Percentiles rank a stretch among this genome's conserved stretches.
phyloP scores from a whole-genome alignment of 2,797 vertebrate species.

The Valencia hispanica region DNA sequence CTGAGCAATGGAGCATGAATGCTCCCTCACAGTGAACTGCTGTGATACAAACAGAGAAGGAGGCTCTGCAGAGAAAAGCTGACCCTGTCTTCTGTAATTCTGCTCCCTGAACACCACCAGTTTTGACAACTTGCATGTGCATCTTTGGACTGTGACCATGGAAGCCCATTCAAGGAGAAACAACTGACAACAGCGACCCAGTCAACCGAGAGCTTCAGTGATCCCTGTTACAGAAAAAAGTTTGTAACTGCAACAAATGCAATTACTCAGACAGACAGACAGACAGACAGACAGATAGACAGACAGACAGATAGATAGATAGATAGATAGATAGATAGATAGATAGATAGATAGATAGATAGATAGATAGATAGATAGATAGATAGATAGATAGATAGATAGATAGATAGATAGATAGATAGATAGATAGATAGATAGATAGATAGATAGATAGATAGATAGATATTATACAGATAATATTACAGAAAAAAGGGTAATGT shows the following conservation, averaged over 20 bases:
- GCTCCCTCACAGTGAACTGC: neutral
- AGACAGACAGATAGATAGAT: neutral
- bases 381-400: too few relatives aligned
- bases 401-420: too few relatives aligned
- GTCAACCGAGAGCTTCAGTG: neutral
- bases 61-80: slow-evolving; percentile 19
- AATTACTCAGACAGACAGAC: neutral
- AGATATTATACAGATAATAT: too few relatives aligned
- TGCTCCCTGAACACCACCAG: neutral
- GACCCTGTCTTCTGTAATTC: slow-evolving; percentile 5
- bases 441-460: too few relatives aligned
- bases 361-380: too few relatives aligned
- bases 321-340: too few relatives aligned
- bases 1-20: slow-evolving; percentile 66
- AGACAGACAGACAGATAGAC: neutral
- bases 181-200: neutral
- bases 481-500: too few relatives aligned
- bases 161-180: neutral
- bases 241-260: neutral
- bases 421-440: too few relatives aligned
- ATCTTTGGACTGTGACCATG: neutral
- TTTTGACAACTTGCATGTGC: neutral
- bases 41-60: slow-evolving; percentile 36
- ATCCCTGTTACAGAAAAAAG: neutral
- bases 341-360: too few relatives aligned